phyloP scores from a whole-genome alignment of 2,888 invertebrate species.

The Pachliopta kotzebuea region DNA sequence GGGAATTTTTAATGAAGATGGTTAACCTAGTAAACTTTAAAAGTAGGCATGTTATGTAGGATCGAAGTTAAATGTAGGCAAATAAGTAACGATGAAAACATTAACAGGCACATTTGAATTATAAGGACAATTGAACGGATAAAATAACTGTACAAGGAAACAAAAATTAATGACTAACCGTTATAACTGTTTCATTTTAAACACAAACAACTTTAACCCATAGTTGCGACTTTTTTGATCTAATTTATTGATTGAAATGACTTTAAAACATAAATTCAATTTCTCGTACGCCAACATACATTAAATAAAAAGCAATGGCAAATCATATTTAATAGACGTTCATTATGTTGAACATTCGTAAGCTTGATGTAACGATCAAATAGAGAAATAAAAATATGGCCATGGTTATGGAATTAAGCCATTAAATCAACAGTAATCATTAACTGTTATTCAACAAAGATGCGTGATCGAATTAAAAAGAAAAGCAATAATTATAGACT shows the following conservation, averaged over 20 bases:
- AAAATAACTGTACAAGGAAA: no score
- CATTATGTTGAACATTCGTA: background rate
- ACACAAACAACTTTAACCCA: no score
- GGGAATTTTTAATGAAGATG: background rate
- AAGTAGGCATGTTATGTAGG: background rate
- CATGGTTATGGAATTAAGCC: slow-evolving; percentile 5
- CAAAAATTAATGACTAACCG: no score
- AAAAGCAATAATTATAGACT: slow-evolving; percentile 9
- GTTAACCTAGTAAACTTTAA: slow-evolving; percentile 14
- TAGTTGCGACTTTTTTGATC: no score
- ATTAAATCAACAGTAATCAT: slow-evolving; percentile 6
- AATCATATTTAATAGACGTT: background rate
- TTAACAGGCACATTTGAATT: background rate
- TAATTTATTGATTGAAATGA: no score
- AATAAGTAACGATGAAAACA: slow-evolving; percentile 2
- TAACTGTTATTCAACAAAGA: slow-evolving; percentile 1
- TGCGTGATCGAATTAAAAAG: slow-evolving; percentile 7
- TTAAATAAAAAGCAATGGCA: no score
- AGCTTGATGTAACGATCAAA: background rate
- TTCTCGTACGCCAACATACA: no score
- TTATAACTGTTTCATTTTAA: no score
- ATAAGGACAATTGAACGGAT: no score
- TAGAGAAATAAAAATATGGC: background rate
- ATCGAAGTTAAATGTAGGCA: slow-evolving; percentile 7
- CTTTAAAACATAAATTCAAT: no score